Evolutionary conservation across 2,797 vertebrate species (phyloP).

Genomic region (Remorina albescens): DNA sequence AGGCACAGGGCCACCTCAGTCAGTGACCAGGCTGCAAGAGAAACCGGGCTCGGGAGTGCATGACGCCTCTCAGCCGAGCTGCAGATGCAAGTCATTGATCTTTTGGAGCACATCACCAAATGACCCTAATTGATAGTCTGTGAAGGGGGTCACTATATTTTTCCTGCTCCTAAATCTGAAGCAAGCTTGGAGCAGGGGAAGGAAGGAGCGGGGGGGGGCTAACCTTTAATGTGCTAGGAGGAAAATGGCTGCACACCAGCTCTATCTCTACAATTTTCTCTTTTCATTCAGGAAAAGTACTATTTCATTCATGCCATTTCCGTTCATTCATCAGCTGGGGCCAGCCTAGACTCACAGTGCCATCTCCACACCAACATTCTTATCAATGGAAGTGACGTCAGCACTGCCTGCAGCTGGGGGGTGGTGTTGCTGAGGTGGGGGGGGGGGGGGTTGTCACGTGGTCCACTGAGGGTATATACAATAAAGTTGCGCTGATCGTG

Average conservation of each 20-base stretch:
- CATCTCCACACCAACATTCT: conserved; percentile 89
- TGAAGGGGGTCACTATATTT: conserved; percentile 60
- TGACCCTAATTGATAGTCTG: conserved; percentile 68
- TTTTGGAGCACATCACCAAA: conserved; percentile 56
- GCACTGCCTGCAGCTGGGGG: conserved; percentile 82
- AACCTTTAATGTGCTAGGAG: conserved; percentile 64
- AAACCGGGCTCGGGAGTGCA: conserved; percentile 36
- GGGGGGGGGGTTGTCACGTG: conserved; percentile 83
- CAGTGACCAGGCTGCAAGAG: conserved; percentile 44
- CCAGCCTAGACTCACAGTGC: conserved; percentile 85
- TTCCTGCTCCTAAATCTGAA: conserved; percentile 42
- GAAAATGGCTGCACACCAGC: conserved; percentile 71
- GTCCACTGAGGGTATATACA: conserved; percentile 87
- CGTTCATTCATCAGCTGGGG: conserved; percentile 90
- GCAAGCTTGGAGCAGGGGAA: conserved; percentile 20
- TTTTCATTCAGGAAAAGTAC: conserved; percentile 85
- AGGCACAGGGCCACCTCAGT: conserved; percentile 53
- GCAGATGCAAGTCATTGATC: conserved; percentile 62
- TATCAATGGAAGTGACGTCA: conserved; percentile 99
- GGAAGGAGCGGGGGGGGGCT: conserved; percentile 63
- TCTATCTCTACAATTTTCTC: conserved; percentile 79
- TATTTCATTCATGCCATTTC: conserved; percentile 91
- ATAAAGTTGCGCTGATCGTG: conserved; percentile 91
- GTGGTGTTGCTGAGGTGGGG: conserved; percentile 35
- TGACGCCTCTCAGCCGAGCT: conserved; percentile 46